Conservation (phyloP, 2,113 vertebrate species). For the Caranx ignobilis region DNA sequence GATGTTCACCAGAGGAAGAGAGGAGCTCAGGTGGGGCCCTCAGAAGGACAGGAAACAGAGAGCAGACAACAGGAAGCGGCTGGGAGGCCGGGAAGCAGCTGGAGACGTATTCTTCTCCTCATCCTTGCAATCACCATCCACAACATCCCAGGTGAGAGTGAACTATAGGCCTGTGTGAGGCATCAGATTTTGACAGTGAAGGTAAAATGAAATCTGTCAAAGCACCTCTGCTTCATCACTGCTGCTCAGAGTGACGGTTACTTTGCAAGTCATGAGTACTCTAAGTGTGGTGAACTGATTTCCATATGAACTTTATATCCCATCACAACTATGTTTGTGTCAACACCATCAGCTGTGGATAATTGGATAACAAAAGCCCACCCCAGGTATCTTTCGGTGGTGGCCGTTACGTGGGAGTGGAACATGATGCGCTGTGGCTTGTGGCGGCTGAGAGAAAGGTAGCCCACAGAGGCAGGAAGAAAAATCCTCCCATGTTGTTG, state of each 20-base stretch:
- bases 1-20: constrained; percentile 91
- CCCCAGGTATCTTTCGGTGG: neutral
- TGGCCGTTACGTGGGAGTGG: neutral
- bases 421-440: neutral
- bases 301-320: neutral
- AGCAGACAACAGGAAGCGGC: constrained; percentile 53
- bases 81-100: constrained; percentile 81
- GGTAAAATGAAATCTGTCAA: too few relatives aligned
- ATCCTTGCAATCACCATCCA: constrained; percentile 98
- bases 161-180: neutral
- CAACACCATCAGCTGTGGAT: too few relatives aligned
- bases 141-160: constrained; percentile 93
- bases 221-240: too few relatives aligned
- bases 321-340: too few relatives aligned
- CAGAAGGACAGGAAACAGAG: constrained; percentile 34
- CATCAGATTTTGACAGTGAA: neutral
- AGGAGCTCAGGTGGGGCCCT: neutral
- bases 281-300: neutral
- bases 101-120: constrained; percentile 91
- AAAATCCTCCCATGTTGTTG: neutral
- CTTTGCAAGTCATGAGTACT: neutral
- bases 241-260: too few relatives aligned
- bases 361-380: too few relatives aligned
- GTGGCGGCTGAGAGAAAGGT: neutral
- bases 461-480: neutral